phyloP scores from a whole-genome alignment of 2,113 vertebrate species.

The Tonatia bakeri region DNA sequence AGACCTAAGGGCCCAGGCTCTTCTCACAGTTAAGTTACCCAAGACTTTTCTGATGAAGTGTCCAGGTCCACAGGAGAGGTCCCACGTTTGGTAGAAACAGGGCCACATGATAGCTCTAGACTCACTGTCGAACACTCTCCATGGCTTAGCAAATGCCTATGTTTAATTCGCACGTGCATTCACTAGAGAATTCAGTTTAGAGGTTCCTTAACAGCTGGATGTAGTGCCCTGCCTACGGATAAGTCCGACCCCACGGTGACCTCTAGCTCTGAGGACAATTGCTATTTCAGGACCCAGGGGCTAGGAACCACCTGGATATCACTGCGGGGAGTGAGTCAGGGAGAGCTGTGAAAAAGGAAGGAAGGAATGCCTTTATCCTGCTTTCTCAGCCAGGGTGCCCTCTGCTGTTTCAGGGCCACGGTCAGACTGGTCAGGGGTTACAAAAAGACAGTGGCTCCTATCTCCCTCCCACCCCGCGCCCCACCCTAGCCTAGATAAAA shows the following conservation, averaged over 20 bases:
- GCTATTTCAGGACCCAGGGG: slow-evolving; percentile 9
- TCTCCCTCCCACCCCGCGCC: too few relatives aligned
- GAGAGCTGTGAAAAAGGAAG: neutral
- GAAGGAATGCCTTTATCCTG: neutral
- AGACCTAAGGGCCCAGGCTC: neutral
- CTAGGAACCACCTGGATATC: slow-evolving; percentile 31
- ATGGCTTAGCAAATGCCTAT: neutral
- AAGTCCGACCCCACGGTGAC: slow-evolving; percentile 24
- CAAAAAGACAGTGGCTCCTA: neutral
- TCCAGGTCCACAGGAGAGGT: neutral
- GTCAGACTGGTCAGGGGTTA: neutral
- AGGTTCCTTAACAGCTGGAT: neutral
- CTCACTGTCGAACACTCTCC: neutral
- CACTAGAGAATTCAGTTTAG: neutral
- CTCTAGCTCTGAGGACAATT: slow-evolving; percentile 35
- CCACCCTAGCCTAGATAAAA: neutral
- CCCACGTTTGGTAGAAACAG: neutral
- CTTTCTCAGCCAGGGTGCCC: neutral
- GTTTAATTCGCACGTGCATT: neutral
- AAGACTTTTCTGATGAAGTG: neutral
- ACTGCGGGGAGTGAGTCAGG: neutral
- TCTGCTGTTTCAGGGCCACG: neutral
- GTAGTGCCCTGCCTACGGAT: neutral
- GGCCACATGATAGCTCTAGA: neutral
- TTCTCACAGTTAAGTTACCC: neutral